Conservation (phyloP, 1,140 invertebrate genomes). For the Meloidogyne hapla region DNA sequence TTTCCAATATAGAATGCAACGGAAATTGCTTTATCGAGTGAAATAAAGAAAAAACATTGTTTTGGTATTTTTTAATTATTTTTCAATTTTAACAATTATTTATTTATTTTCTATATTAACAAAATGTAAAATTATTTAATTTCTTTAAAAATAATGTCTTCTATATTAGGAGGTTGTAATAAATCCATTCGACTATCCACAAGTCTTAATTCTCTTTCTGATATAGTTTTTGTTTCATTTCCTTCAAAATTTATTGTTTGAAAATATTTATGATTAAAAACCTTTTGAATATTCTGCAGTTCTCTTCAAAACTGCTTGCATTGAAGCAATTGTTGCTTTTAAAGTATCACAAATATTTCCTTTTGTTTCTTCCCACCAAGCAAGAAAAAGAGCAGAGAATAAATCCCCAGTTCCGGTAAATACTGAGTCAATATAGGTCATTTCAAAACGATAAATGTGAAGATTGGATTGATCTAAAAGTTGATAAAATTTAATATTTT, state of each 20-base stretch:
- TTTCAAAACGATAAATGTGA: conserved; percentile 39
- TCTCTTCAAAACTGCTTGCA: conserved; percentile 43
- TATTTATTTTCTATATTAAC: too few species aligned
- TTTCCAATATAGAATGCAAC: conserved; percentile 87
- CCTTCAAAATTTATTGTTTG: neutral
- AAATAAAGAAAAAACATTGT: conserved; percentile 68
- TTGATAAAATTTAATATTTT: too few species aligned
- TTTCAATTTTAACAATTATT: neutral
- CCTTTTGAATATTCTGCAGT: conserved; percentile 37
- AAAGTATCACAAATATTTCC: conserved; percentile 36
- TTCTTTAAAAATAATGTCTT: conserved; percentile 27
- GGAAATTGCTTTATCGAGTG: conserved; percentile 92
- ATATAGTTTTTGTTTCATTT: conserved; percentile 1
- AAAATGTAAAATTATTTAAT: neutral
- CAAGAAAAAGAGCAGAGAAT: conserved; percentile 44
- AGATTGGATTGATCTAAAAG: conserved; percentile 16
- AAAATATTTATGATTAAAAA: conserved; percentile 26
- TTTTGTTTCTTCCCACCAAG: conserved; percentile 44
- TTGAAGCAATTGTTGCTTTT: conserved; percentile 21
- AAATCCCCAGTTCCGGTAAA: conserved; percentile 52
- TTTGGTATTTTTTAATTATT: neutral
- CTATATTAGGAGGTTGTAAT: conserved; percentile 30
- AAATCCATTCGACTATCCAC: conserved; percentile 46
- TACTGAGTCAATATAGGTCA: conserved; percentile 31
- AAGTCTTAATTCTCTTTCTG: conserved; percentile 36